Evolutionary conservation across 2,113 vertebrate genomes (phyloP).

Genomic region (Neolamprologus longior): DNA sequence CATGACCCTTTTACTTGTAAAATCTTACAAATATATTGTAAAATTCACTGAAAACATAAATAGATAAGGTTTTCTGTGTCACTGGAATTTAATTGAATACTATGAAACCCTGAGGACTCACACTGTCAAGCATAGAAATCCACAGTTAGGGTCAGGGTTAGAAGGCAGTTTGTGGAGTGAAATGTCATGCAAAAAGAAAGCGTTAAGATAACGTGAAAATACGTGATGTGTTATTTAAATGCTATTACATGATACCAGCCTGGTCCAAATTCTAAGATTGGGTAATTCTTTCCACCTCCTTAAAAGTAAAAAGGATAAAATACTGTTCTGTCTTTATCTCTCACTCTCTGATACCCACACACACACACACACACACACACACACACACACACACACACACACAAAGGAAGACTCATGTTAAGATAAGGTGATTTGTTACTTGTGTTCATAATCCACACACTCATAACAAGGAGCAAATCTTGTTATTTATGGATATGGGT

Average conservation of each 20-base stretch:
- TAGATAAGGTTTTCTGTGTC: neutral
- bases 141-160: neutral
- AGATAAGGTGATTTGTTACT: slow-evolving; percentile 47
- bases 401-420: neutral
- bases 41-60: neutral
- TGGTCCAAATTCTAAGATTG: neutral
- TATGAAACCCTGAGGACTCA: neutral
- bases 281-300: neutral
- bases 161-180: neutral
- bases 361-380: neutral
- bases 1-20: neutral
- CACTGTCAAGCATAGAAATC: neutral
- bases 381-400: neutral
- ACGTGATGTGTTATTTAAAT: neutral
- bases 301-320: neutral
- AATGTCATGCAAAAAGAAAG: neutral
- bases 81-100: neutral
- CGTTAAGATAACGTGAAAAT: neutral
- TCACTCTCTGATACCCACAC: neutral
- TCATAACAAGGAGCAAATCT: slow-evolving; percentile 16
- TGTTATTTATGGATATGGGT: slow-evolving; percentile 10
- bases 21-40: neutral
- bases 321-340: neutral
- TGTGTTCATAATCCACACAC: slow-evolving; percentile 7
- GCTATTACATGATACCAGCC: neutral